A percentile compares a stretch with the other conserved stretches of the same genome.
phyloP scores from a whole-genome alignment of 2,113 vertebrate species.

The Stercorarius parasiticus region DNA sequence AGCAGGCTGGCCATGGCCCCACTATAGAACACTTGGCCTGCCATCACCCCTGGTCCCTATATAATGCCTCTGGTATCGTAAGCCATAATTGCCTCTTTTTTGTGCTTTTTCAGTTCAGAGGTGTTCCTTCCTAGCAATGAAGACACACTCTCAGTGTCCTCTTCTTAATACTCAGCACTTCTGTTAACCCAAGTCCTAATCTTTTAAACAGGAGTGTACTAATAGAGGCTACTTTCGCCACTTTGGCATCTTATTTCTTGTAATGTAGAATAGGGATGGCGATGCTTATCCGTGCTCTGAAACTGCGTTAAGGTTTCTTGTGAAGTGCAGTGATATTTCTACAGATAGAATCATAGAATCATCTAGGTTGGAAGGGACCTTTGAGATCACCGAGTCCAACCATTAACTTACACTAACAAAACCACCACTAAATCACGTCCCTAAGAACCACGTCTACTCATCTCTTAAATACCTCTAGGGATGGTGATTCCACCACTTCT shows the following conservation, averaged over 20 bases:
- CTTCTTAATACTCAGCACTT: not conserved
- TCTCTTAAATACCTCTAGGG: no score
- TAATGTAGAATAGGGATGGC: not conserved
- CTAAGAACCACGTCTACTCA: no score
- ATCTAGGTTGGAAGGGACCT: no score
- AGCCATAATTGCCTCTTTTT: not conserved
- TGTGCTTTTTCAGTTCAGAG: not conserved
- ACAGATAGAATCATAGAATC: no score
- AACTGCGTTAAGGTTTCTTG: not conserved
- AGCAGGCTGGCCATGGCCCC: not conserved
- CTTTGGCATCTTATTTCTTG: not conserved
- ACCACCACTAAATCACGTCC: no score
- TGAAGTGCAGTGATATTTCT: not conserved
- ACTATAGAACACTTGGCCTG: not conserved
- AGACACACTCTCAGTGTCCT: not conserved
- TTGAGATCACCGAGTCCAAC: no score
- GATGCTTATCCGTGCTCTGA: not conserved
- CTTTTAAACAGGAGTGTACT: not conserved
- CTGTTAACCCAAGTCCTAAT: not conserved
- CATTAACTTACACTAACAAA: no score
- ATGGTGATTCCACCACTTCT: no score
- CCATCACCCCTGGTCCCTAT: not conserved
- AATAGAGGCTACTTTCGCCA: not conserved
- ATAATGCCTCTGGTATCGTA: not conserved
- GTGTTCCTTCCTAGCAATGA: not conserved